phyloP scores from a whole-genome alignment of 2,888 invertebrate genomes.

The Drosophila austrosaltans region DNA sequence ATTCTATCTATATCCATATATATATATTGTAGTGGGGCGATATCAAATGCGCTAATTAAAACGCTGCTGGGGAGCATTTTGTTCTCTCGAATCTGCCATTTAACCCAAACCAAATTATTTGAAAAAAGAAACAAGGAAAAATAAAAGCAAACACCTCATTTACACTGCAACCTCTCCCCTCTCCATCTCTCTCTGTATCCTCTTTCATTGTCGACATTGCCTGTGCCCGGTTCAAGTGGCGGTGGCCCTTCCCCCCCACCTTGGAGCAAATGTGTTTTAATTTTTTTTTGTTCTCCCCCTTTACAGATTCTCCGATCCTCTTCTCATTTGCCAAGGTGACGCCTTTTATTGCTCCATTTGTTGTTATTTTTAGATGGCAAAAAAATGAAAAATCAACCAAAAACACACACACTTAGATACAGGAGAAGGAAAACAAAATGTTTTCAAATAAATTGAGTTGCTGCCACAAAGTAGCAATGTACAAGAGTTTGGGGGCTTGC shows the following conservation, averaged over 20 bases:
- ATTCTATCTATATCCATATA: too few species aligned
- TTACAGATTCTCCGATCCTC: constrained; percentile 17
- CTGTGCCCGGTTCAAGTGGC: constrained; percentile 56
- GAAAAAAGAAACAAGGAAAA: constrained; percentile 26
- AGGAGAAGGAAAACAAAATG: constrained; percentile 34
- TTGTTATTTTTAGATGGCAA: constrained; percentile 63
- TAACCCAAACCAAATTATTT: constrained; percentile 9
- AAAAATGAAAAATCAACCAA: constrained; percentile 12
- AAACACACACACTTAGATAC: neutral
- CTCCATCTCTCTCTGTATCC: neutral
- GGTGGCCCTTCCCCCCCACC: neutral
- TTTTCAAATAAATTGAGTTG: constrained; percentile 68
- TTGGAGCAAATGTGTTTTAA: neutral
- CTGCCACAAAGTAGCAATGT: neutral
- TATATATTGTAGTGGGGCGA: too few species aligned
- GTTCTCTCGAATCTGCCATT: neutral
- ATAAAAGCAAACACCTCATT: constrained; percentile 42
- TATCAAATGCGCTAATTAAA: constrained; percentile 52
- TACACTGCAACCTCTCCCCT: constrained; percentile 12
- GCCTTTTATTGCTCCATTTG: constrained; percentile 68
- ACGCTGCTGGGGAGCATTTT: constrained; percentile 70
- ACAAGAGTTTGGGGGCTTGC: neutral
- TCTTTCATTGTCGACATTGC: constrained; percentile 5
- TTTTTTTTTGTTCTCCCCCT: constrained; percentile 34
- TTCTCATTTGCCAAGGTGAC: constrained; percentile 76